Conservation (phyloP, 2,797 vertebrate species). For the Chelidonichthys spinosus region DNA sequence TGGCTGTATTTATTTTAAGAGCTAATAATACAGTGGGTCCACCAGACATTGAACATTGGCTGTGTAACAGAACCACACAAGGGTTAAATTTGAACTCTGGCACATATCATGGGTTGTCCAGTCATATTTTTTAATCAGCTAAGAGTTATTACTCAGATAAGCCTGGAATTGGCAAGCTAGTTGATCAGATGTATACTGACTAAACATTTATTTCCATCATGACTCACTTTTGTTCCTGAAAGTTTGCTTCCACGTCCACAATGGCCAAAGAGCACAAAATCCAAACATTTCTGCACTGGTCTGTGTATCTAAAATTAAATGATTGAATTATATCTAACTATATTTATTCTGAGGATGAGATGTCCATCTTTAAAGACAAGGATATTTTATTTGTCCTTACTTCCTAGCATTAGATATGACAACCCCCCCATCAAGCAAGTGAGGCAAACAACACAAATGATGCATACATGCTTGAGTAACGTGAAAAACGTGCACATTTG, state of each 20-base stretch:
- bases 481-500: no score
- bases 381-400: neutral
- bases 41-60: no score
- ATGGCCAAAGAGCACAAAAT: neutral
- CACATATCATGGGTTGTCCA: neutral
- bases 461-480: no score
- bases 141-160: conserved; percentile 17
- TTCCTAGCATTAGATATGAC: no score
- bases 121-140: conserved; percentile 20
- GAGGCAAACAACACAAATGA: no score
- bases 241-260: neutral
- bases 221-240: neutral
- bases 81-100: conserved; percentile 13
- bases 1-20: no score
- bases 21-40: no score
- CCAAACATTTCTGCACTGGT: neutral
- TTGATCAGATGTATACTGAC: conserved; percentile 12
- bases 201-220: neutral
- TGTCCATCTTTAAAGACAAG: neutral
- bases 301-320: neutral
- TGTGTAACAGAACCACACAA: no score
- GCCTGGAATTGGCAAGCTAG: neutral
- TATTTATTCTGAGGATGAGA: neutral
- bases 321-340: neutral
- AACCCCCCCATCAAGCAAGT: no score